Evolutionary conservation across 2,113 vertebrate genomes (phyloP).

Genomic region (Scortum barcoo): DNA sequence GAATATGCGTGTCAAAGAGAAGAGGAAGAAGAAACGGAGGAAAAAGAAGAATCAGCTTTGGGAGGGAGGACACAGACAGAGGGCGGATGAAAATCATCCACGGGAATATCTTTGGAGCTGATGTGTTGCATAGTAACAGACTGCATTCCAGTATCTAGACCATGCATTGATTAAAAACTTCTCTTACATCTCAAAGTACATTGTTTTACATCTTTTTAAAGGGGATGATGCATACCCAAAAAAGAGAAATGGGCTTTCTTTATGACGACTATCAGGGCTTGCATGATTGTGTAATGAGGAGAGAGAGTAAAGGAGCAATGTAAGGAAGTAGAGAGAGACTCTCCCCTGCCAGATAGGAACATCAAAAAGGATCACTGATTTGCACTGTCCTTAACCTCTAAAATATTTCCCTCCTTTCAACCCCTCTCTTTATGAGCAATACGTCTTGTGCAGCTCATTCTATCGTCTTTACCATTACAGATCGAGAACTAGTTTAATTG

Average conservation of each 20-base stretch:
- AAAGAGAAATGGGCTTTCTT: conserved; percentile 43
- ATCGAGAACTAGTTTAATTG: conserved; percentile 6
- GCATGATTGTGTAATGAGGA: conserved; percentile 55
- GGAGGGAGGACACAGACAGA: conserved; percentile 42
- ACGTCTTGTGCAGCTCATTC: background rate
- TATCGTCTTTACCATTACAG: background rate
- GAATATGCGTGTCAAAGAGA: conserved; percentile 46
- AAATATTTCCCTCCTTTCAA: conserved; percentile 1
- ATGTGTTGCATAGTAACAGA: conserved; percentile 75
- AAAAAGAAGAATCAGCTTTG: conserved; percentile 37
- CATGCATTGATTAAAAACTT: conserved; percentile 64
- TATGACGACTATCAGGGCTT: conserved; percentile 42
- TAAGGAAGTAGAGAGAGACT: conserved; percentile 1
- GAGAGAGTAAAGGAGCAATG: conserved; percentile 8
- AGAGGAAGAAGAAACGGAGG: conserved; percentile 25
- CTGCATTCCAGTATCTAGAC: conserved; percentile 50
- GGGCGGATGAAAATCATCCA: conserved; percentile 51
- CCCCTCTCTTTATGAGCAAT: background rate
- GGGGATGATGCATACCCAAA: conserved; percentile 24
- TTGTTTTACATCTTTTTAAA: conserved; percentile 22
- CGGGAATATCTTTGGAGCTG: conserved; percentile 53
- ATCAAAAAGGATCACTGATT: conserved; percentile 4
- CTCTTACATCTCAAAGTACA: conserved; percentile 48
- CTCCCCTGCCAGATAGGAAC: background rate
- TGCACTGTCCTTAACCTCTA: background rate